A percentile compares a stretch with the other conserved stretches of the same genome.
These are phyloP conservation scores for Myathropa florea DNA, from an alignment of 2,888 invertebrate species.

Conservation along the genomic window DNA sequence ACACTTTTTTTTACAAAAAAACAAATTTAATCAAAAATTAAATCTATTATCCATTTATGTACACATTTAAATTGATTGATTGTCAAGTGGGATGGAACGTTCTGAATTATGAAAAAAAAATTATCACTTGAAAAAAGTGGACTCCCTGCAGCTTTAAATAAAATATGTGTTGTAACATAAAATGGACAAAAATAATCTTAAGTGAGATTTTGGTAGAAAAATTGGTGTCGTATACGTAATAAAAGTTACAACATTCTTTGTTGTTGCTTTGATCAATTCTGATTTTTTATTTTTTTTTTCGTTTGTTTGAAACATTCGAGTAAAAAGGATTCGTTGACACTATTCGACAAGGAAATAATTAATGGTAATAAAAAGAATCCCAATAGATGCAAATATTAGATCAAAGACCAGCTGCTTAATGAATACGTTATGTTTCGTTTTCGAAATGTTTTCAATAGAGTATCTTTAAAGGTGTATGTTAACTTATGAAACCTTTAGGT, in stretches of 20 bases:
- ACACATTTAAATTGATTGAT: slow-evolving; percentile 13
- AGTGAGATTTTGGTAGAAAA: neutral
- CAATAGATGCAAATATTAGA: neutral
- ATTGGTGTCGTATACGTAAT: slow-evolving; percentile 4
- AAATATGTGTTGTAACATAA: slow-evolving; percentile 7
- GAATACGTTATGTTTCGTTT: neutral
- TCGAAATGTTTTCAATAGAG: neutral
- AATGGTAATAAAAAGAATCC: neutral
- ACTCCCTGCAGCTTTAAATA: neutral
- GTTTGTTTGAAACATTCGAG: neutral
- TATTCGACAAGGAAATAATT: neutral
- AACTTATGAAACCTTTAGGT: neutral
- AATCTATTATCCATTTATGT: neutral
- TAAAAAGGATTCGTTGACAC: neutral
- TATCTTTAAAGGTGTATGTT: neutral
- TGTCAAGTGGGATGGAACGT: neutral
- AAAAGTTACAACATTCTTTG: neutral
- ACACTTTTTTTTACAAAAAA: neutral
- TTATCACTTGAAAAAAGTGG: neutral
- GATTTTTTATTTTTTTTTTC: neutral
- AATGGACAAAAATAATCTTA: neutral
- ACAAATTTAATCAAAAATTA: neutral
- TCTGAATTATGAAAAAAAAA: neutral
- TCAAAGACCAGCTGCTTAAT: neutral
- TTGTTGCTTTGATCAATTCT: neutral